Conservation (phyloP, 2,797 vertebrate genomes). For the Enteromius anoplus region DNA sequence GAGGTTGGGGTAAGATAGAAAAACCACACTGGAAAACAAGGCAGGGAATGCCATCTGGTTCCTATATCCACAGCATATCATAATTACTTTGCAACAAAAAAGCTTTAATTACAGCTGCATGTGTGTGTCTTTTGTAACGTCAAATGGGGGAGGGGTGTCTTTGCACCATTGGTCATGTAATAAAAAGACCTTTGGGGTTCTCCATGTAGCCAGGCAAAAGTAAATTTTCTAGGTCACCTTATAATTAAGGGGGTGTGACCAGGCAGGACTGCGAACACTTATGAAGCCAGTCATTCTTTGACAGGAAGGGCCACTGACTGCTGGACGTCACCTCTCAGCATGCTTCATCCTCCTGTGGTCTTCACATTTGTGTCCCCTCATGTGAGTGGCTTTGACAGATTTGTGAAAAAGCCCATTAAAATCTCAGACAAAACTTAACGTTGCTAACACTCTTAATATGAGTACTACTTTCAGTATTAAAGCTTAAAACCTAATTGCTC, state of each 20-base stretch:
- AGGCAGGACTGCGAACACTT: conserved; percentile 41
- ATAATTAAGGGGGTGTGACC: conserved; percentile 45
- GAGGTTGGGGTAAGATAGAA: conserved; percentile 76
- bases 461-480: too few relatives aligned
- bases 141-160: conserved; percentile 1
- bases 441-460: background rate
- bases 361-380: conserved; percentile 3
- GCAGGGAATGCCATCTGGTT: conserved; percentile 82
- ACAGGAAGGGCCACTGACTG: conserved; percentile 28
- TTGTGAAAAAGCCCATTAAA: conserved; percentile 13
- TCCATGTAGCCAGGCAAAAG: conserved; percentile 31
- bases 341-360: conserved; percentile 27
- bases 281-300: conserved; percentile 42
- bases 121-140: conserved; percentile 11
- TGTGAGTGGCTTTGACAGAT: conserved; percentile 13
- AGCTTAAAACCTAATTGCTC: too few relatives aligned
- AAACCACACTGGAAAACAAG: conserved; percentile 78
- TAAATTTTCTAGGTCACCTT: conserved; percentile 60
- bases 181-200: conserved; percentile 39
- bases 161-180: conserved; percentile 20
- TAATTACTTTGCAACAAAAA: conserved; percentile 76
- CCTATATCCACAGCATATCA: conserved; percentile 75
- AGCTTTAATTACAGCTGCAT: conserved; percentile 69
- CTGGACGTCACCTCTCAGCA: conserved; percentile 41
- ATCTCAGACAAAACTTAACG: background rate